Conservation (phyloP, 2,113 vertebrate genomes). For the Nycticorax nycticorax region DNA sequence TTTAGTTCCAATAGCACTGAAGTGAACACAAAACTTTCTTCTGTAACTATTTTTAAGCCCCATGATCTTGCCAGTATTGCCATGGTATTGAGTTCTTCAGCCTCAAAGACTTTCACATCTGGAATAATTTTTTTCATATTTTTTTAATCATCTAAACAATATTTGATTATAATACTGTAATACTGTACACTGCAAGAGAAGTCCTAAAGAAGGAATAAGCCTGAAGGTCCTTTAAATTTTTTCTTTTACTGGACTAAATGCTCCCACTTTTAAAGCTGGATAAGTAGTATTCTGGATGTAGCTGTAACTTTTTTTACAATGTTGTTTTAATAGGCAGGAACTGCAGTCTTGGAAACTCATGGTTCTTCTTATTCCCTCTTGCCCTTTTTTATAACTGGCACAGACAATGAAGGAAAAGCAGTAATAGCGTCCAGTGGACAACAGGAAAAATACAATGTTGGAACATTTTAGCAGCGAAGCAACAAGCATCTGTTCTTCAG, state of each 20-base stretch:
- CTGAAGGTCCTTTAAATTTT: neutral
- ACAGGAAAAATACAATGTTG: neutral
- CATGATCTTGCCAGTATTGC: neutral
- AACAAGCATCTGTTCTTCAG: neutral
- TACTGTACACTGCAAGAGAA: neutral
- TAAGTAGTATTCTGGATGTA: neutral
- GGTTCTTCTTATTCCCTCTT: slow-evolving; percentile 18
- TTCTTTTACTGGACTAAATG: neutral
- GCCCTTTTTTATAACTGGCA: neutral
- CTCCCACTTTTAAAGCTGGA: neutral
- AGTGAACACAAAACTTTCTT: neutral
- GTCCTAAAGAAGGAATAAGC: neutral
- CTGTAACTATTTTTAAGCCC: neutral
- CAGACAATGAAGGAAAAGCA: slow-evolving; percentile 10
- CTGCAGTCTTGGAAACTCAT: slow-evolving; percentile 16
- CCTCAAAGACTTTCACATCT: neutral
- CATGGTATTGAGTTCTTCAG: neutral
- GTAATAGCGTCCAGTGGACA: neutral
- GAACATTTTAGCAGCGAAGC: neutral
- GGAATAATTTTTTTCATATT: neutral
- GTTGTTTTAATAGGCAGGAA: slow-evolving; percentile 16
- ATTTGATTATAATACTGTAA: neutral
- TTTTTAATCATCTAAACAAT: neutral
- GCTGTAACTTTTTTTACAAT: neutral
- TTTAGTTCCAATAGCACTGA: neutral